Percentiles rank a stretch among this genome's conserved stretches.
Evolutionary conservation across 2,888 invertebrate genomes (phyloP).

Genomic region (Dicranocentrus wangi): DNA sequence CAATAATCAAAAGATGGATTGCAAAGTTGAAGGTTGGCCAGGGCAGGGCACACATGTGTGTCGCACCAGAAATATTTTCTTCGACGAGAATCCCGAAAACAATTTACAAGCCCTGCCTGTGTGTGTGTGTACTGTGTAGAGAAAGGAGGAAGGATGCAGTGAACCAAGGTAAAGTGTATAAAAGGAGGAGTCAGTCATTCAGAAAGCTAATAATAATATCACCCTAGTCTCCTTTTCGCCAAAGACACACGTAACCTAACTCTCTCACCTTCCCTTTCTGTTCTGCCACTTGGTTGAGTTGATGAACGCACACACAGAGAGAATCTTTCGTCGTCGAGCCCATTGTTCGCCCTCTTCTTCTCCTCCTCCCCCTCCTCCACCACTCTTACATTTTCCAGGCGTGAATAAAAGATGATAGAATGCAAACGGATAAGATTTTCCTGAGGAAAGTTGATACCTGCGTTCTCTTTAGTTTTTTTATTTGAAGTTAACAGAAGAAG

Average conservation of each 20-base stretch:
- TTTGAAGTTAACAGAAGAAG: not conserved
- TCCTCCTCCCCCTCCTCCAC: not conserved
- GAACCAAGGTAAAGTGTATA: slow-evolving; percentile 27
- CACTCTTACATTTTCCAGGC: slow-evolving; percentile 1
- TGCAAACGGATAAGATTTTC: slow-evolving; percentile 1
- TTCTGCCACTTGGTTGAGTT: slow-evolving; percentile 11
- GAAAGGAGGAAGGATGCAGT: slow-evolving; percentile 8
- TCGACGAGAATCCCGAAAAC: too few relatives aligned
- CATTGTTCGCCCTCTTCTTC: not conserved
- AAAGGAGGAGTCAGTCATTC: slow-evolving; percentile 8
- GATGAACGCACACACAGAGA: not conserved
- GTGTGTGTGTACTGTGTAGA: too few relatives aligned
- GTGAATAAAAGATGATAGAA: slow-evolving; percentile 23
- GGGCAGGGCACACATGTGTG: too few relatives aligned
- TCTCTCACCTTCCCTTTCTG: not conserved
- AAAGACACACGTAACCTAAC: not conserved
- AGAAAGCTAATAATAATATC: slow-evolving; percentile 23
- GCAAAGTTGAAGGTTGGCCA: slow-evolving; percentile 10
- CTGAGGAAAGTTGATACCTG: slow-evolving; percentile 4
- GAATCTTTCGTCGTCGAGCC: not conserved
- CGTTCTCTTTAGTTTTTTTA: slow-evolving; percentile 1
- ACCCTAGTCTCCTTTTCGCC: slow-evolving; percentile 15
- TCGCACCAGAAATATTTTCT: slow-evolving; percentile 22
- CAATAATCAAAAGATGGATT: slow-evolving; percentile 2
- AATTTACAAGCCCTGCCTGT: too few relatives aligned